Conservation (phyloP, 2,888 invertebrate genomes). For the Drosophila falleni region DNA sequence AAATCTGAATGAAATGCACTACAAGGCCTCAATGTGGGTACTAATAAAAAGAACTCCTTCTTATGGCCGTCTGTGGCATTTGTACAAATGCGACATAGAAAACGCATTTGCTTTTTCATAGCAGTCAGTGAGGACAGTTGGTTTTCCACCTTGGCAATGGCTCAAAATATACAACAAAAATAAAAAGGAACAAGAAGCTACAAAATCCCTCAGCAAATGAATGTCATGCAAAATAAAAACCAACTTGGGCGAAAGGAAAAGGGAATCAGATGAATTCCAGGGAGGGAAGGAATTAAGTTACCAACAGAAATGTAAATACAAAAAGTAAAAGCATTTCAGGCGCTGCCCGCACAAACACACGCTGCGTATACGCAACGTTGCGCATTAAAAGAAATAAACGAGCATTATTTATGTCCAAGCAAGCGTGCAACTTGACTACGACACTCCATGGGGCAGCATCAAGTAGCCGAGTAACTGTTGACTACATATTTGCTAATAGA, state of each 20-base stretch:
- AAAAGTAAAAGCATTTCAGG: slow-evolving; percentile 35
- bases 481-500: slow-evolving; percentile 34
- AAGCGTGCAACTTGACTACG: slow-evolving; percentile 59
- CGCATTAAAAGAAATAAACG: slow-evolving; percentile 68
- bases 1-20: slow-evolving; percentile 1
- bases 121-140: slow-evolving; percentile 22
- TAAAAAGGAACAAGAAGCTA: slow-evolving; percentile 3
- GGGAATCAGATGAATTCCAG: not conserved
- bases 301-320: slow-evolving; percentile 33
- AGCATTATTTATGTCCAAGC: slow-evolving; percentile 72
- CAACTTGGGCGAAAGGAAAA: not conserved
- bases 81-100: slow-evolving; percentile 59
- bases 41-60: not conserved
- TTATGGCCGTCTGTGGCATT: slow-evolving; percentile 11
- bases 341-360: slow-evolving; percentile 29
- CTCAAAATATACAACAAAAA: slow-evolving; percentile 14
- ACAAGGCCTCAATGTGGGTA: slow-evolving; percentile 6
- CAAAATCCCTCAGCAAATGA: slow-evolving; percentile 38
- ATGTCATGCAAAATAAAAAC: slow-evolving; percentile 29
- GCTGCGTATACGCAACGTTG: slow-evolving; percentile 75
- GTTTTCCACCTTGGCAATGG: slow-evolving; percentile 16
- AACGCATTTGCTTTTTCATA: slow-evolving; percentile 56
- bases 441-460: slow-evolving; percentile 21
- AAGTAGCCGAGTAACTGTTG: not conserved
- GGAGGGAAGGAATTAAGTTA: slow-evolving; percentile 55